Percentiles rank a stretch among this genome's conserved stretches.
Evolutionary conservation across 2,888 invertebrate species (phyloP).

Genomic region (Leptogaster cylindrica): DNA sequence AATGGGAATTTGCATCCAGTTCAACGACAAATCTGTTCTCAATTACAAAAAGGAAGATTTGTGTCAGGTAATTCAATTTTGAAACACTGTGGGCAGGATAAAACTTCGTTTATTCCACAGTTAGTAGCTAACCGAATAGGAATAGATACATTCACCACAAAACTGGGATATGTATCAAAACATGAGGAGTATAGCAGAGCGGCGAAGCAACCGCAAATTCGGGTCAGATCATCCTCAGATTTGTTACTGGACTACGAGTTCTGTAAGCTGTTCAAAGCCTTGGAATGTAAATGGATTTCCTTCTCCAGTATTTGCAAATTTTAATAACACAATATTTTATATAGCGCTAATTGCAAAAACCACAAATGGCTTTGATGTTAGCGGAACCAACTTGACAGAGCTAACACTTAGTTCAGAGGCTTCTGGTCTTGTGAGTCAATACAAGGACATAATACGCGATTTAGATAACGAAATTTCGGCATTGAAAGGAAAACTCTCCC

Average conservation of each 20-base stretch:
- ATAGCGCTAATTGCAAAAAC: slow-evolving; percentile 66
- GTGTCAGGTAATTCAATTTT: slow-evolving; percentile 61
- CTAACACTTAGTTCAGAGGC: slow-evolving; percentile 60
- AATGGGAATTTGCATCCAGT: slow-evolving; percentile 89
- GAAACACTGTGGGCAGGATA: no score
- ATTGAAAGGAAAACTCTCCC: slow-evolving; percentile 54
- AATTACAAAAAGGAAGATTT: slow-evolving; percentile 80
- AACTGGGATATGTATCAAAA: slow-evolving; percentile 82
- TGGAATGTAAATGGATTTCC: slow-evolving; percentile 66
- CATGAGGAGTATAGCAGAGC: slow-evolving; percentile 92
- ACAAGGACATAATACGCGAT: slow-evolving; percentile 88
- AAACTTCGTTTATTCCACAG: no score
- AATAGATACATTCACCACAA: slow-evolving; percentile 84
- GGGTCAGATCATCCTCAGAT: slow-evolving; percentile 76
- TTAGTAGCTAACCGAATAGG: slow-evolving; percentile 90
- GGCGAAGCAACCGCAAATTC: slow-evolving; percentile 90
- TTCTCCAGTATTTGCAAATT: not conserved
- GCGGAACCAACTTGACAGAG: slow-evolving; percentile 64
- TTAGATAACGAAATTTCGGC: slow-evolving; percentile 75
- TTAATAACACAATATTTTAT: slow-evolving; percentile 41
- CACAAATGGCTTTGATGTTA: slow-evolving; percentile 62
- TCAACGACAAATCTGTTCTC: slow-evolving; percentile 81
- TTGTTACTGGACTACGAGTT: slow-evolving; percentile 94
- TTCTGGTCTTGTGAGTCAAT: slow-evolving; percentile 67
- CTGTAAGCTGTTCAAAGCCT: slow-evolving; percentile 84